A percentile compares a stretch with the other conserved stretches of the same genome.
These are phyloP conservation scores for Falco naumanni DNA, from an alignment of 2,797 vertebrate species.

Conservation along the genomic window DNA sequence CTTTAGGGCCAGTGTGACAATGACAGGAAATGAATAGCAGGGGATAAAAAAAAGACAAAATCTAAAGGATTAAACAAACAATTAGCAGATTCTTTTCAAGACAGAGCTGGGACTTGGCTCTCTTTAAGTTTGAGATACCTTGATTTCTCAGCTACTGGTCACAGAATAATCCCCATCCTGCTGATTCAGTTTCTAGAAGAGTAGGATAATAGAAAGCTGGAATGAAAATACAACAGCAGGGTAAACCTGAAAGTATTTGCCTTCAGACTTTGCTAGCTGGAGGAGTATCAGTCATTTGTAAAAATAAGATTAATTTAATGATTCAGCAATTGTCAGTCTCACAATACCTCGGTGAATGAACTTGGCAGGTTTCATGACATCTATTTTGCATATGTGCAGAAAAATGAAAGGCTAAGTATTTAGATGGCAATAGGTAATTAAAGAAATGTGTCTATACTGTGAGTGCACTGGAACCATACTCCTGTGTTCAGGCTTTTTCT, in stretches of 20 bases:
- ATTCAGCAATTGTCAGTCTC: not conserved
- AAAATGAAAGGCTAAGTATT: not conserved
- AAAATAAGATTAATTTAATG: not conserved
- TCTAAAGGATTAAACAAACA: not conserved
- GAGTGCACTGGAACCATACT: not conserved
- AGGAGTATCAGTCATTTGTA: not conserved
- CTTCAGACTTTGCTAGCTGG: not conserved
- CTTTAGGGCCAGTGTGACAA: not conserved
- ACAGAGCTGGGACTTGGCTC: not conserved
- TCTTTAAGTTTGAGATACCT: not conserved
- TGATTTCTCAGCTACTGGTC: not conserved
- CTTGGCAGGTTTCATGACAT: not conserved
- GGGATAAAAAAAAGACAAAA: conserved; percentile 1
- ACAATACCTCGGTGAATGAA: not conserved
- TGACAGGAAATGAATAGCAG: not conserved
- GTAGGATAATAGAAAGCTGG: not conserved
- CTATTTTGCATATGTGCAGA: accelerated
- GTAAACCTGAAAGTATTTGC: not conserved
- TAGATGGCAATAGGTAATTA: not conserved
- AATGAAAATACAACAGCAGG: not conserved
- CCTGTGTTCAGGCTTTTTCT: not conserved
- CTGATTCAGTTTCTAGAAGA: not conserved
- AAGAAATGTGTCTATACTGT: not conserved
- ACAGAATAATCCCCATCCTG: not conserved
- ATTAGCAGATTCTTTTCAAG: not conserved